Conservation (phyloP, 2,888 invertebrate genomes). For the Nemurella pictetii region DNA sequence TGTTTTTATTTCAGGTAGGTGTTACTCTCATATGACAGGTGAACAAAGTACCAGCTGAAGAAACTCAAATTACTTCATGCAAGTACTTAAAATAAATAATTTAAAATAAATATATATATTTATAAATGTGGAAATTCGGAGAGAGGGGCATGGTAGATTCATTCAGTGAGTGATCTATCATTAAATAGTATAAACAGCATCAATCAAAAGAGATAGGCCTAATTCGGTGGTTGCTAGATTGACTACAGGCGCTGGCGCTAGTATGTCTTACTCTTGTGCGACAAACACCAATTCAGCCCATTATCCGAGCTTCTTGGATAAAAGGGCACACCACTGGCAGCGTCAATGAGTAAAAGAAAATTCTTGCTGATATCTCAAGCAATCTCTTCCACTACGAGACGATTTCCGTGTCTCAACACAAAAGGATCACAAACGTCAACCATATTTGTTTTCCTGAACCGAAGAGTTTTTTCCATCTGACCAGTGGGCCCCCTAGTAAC, state of each 20-base stretch:
- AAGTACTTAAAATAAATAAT: not conserved
- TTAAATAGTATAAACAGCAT: not conserved
- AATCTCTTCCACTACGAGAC: not conserved
- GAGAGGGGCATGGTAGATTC: too few species aligned
- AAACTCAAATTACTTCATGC: not conserved
- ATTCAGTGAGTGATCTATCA: not conserved
- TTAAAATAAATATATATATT: too few species aligned
- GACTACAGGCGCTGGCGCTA: not conserved
- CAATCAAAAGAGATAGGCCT: not conserved
- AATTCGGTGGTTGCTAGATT: not conserved
- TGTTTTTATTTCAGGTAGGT: too few species aligned
- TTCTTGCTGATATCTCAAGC: not conserved
- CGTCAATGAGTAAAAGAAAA: not conserved
- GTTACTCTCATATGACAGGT: not conserved
- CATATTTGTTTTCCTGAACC: slow-evolving; percentile 33
- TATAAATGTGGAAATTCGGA: too few species aligned
- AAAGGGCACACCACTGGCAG: not conserved
- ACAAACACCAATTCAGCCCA: not conserved
- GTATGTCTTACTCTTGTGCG: not conserved
- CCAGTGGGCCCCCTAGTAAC: not conserved
- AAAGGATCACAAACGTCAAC: slow-evolving; percentile 27
- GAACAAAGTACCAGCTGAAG: not conserved
- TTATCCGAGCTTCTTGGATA: not conserved
- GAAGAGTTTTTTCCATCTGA: slow-evolving; percentile 9
- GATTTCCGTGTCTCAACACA: slow-evolving; percentile 11